Evolutionary conservation across 2,113 vertebrate species (phyloP).

Genomic region (Oreotrochilus melanogaster): DNA sequence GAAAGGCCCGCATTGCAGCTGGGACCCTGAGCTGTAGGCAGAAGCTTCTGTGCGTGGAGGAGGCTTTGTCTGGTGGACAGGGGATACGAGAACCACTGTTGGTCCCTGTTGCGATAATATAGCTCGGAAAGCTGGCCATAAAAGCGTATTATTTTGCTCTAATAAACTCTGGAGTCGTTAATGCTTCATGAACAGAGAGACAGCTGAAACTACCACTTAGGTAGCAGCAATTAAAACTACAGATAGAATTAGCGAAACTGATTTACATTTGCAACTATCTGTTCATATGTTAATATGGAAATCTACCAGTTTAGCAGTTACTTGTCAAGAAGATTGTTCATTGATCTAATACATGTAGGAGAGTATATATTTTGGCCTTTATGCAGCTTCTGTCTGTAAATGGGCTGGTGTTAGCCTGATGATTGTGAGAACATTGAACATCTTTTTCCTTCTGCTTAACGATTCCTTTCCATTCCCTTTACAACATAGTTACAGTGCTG

Average conservation of each 20-base stretch:
- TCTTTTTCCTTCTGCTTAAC: not conserved
- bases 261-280: slow-evolving; percentile 38
- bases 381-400: accelerated
- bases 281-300: slow-evolving; percentile 8
- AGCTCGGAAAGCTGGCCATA: not conserved
- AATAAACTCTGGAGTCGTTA: not conserved
- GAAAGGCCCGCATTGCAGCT: accelerated
- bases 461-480: not conserved
- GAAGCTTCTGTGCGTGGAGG: not conserved
- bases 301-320: slow-evolving; percentile 35
- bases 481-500: not conserved
- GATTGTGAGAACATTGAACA: not conserved
- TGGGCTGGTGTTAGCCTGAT: not conserved
- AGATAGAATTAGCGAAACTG: not conserved
- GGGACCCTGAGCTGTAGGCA: accelerated
- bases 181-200: not conserved
- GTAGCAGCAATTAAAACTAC: not conserved
- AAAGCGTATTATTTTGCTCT: not conserved
- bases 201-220: not conserved
- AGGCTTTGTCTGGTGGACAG: not conserved
- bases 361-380: not conserved
- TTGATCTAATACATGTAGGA: not conserved
- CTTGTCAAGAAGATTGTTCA: slow-evolving; percentile 8
- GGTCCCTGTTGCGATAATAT: accelerated
- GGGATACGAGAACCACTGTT: not conserved